These are phyloP conservation scores for Heliconius nattereri DNA, from an alignment of 1,140 invertebrate genomes.

Conservation along the genomic window DNA sequence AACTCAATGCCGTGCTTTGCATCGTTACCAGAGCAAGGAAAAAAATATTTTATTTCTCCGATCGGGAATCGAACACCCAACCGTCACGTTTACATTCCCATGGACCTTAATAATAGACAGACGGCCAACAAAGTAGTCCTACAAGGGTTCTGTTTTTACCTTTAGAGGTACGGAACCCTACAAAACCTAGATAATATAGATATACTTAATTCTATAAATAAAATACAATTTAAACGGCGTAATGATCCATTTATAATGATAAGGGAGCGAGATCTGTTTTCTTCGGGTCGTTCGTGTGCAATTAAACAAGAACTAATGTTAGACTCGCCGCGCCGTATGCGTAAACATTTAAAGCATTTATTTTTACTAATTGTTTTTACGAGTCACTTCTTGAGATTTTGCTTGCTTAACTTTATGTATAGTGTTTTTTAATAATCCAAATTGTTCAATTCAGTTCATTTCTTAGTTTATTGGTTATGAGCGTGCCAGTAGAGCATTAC, in stretches of 20 bases:
- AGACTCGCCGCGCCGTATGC: not conserved
- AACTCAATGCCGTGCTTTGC: not conserved
- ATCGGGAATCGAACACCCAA: not conserved
- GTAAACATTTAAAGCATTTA: constrained; percentile 10
- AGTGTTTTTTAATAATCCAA: not conserved
- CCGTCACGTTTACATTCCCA: not conserved
- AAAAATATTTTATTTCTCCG: not conserved
- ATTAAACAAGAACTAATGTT: constrained; percentile 13
- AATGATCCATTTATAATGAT: not conserved
- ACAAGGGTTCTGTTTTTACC: too few relatives aligned
- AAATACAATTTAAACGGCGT: too few relatives aligned
- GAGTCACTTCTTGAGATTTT: constrained; percentile 1
- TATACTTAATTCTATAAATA: too few relatives aligned
- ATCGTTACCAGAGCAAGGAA: not conserved
- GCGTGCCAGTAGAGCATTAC: not conserved
- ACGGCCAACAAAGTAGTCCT: too few relatives aligned
- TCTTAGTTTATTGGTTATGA: not conserved
- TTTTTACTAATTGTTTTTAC: not conserved
- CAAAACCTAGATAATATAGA: too few relatives aligned
- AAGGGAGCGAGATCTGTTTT: not conserved
- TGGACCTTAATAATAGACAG: too few relatives aligned
- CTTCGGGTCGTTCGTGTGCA: not conserved
- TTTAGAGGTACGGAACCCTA: too few relatives aligned
- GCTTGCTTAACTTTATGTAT: too few relatives aligned
- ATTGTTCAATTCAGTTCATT: not conserved